Percentiles rank a stretch among this genome's conserved stretches.
Evolutionary conservation across 2,113 vertebrate species (phyloP).

Genomic region (Entomyzon cyanotis): DNA sequence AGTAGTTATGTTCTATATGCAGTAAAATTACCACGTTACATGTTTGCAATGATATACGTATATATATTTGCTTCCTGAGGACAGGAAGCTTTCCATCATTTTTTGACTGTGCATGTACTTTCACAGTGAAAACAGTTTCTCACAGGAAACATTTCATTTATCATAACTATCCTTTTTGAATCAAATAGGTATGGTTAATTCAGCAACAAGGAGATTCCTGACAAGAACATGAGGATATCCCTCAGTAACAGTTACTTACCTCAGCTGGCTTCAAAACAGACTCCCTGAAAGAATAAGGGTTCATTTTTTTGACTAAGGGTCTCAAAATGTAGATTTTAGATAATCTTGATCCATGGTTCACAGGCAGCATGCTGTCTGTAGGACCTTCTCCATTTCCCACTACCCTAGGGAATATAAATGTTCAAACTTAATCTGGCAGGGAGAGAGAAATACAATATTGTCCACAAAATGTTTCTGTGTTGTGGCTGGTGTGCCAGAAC

Average conservation of each 20-base stretch:
- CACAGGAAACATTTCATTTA: neutral
- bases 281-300: neutral
- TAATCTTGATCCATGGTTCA: neutral
- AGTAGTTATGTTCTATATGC: slow-evolving; percentile 21
- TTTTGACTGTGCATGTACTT: neutral
- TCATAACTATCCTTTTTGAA: neutral
- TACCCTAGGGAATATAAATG: neutral
- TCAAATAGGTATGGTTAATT: neutral
- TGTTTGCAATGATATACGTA: slow-evolving; percentile 11
- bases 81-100: neutral
- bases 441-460: neutral
- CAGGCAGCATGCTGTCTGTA: neutral
- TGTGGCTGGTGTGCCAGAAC: neutral
- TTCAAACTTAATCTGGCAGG: neutral
- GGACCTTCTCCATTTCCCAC: neutral
- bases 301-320: neutral
- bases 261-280: neutral
- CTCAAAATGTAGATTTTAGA: neutral
- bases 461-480: neutral
- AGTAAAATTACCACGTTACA: slow-evolving; percentile 28
- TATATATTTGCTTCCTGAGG: neutral
- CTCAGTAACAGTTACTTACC: neutral
- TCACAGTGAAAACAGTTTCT: neutral
- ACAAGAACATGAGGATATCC: neutral
- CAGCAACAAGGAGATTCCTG: neutral